Base-by-base conservation (phyloP, 2,797 vertebrate genomes). In the Tragopan temminckii region DNA sequence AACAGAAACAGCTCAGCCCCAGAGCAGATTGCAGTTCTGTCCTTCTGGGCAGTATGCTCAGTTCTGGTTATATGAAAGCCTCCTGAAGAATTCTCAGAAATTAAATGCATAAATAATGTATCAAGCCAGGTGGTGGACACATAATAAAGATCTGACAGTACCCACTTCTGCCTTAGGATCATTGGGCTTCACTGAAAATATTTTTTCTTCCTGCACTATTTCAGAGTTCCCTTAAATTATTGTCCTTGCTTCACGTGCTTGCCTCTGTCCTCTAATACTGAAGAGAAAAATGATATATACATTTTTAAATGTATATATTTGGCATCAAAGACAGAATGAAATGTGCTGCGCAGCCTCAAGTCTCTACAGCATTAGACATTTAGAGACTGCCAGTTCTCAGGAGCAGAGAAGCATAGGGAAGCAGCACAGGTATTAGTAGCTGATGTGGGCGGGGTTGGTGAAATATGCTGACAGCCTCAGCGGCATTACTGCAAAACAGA, bases 11-110 rank as follows among this genome's bases (percentile, higher is more conserved):
- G 20, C 17, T 80, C 1, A 2, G 27, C 16, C 23, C 40, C 63
- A 24, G 11, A 46, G 12, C 0, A 0, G 2, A 43, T 40, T 84
- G 18, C 20, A 1, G 77, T 89, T 96, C 46, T 96, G 80, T 63
- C 24, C 8, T 96, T 95, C 92, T 94, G 88, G 67, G 69, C 36
- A 27, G 5, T 27, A 55, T 15, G 83, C 45, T 91, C 24, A 5
- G 55, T 45, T 95, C 40, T 12, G 8, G 16, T 89, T 83, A 82
- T 64, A 93, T 74, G 74, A 93, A 96, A 96, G 31, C 2, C 12
- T 76, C 45, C 8, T 42, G 33, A 76, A 69, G 57, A 66, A 52
- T 52, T 75, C 42, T 55, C 29, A 55, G 50, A 85, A 95, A 85
- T 64, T 53, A 74, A 84, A 76, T 86, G 21, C 70, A 67, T 68